Base-by-base conservation (phyloP, 2,797 vertebrate genomes). In the Eospalax fontanierii region DNA sequence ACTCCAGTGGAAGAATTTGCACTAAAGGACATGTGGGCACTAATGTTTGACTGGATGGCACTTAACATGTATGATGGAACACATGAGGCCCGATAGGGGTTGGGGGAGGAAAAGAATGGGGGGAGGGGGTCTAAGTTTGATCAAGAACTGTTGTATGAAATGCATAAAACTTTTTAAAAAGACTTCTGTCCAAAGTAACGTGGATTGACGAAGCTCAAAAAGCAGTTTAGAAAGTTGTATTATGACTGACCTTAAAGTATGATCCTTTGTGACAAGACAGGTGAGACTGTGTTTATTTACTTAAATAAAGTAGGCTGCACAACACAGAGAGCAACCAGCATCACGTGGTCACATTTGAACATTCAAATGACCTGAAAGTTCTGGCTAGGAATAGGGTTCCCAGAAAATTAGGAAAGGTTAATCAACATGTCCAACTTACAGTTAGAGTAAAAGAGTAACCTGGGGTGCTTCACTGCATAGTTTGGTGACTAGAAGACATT, bases 171-270 rank as follows among this genome's bases (percentile, higher is more conserved):
- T n/a, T n/a, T n/a, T n/a, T n/a, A n/a, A n/a, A n/a, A n/a, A n/a
- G n/a, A n/a, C n/a, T n/a, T n/a, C 65, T 91, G 38, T 38, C 50
- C 65, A 92, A 61, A 68, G 43, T 74, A 19, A 33, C 3, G 10
- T 50, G 65, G 81, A 50, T 84, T 95, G 74, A 59, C n/a, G 33
- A 79, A 75, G 68, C 71, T 93, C 85, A 93, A 83, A n/a, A 93
- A 81, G n/a, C 43, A 90, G 30, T 35, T 84, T 38, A 87, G 88
- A 74, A 94, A 61, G 18, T 9, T 79, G 65, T 63, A 59, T 94
- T 50, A 50, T 9, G 71, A 78, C 33, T 94, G 76, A 89, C 91
- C 57, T 70, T 78, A 73, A 70, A 93, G n/a, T 18, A 21, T 63
- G 30, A 50, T 65, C 4, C 7, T 54, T 63, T 35, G 65, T 71